phyloP scores from a whole-genome alignment of 2,113 vertebrate species.

The Actenoides lindsayi region DNA sequence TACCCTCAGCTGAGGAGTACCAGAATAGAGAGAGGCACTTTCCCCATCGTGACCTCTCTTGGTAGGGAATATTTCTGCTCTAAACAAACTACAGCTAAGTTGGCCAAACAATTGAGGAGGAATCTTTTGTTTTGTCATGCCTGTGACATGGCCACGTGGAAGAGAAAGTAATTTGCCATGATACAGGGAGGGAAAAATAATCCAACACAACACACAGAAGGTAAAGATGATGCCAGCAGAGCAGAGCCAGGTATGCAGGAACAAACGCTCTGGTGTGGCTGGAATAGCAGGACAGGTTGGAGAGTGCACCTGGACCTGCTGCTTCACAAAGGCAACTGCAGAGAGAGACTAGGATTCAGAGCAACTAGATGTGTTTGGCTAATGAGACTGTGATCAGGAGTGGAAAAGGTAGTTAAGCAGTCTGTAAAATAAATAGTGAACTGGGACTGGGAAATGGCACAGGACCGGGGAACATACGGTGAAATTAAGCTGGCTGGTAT shows the following conservation, averaged over 20 bases:
- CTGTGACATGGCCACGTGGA: neutral
- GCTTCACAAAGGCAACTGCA: neutral
- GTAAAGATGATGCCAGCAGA: neutral
- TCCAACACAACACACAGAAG: neutral
- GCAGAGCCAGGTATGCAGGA: neutral
- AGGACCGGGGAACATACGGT: neutral
- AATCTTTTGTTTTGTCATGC: neutral
- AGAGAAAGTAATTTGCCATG: neutral
- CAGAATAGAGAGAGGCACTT: neutral
- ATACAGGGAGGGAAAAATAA: neutral
- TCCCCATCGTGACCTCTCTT: neutral
- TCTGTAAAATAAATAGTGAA: neutral
- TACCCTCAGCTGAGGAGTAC: neutral
- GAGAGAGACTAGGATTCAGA: neutral
- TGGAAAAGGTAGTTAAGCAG: neutral
- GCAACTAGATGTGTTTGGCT: neutral
- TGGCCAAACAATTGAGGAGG: neutral
- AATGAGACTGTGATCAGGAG: neutral
- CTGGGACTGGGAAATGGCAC: neutral
- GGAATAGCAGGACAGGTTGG: neutral
- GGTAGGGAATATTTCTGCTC: neutral
- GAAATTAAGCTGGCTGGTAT: neutral
- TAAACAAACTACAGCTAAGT: neutral
- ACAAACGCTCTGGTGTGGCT: accelerated
- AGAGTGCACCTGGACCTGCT: neutral